Percentiles rank a stretch among this genome's conserved stretches.
Conservation (phyloP, 2,113 vertebrate genomes). For the Patagioenas fasciata region DNA sequence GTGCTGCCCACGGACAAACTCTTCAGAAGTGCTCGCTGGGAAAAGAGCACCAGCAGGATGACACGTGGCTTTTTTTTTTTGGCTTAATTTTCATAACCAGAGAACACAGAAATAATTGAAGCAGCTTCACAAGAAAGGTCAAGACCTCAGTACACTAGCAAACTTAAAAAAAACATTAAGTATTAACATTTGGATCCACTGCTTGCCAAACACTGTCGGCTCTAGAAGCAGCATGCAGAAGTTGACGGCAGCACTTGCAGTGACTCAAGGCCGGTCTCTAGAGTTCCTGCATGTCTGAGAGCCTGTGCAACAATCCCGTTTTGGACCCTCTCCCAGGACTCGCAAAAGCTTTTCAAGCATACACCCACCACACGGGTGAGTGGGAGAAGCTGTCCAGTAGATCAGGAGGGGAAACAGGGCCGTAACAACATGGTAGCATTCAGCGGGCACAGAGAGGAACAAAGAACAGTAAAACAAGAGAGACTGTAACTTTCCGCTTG, state of each 20-base stretch:
- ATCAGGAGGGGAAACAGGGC: background rate
- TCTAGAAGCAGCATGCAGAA: background rate
- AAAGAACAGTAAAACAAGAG: background rate
- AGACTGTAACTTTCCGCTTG: background rate
- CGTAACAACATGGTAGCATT: background rate
- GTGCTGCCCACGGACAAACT: background rate
- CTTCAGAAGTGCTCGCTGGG: background rate
- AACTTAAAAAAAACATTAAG: background rate
- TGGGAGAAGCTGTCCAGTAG: background rate
- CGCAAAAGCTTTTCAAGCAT: background rate
- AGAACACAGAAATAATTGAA: background rate
- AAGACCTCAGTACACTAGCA: background rate
- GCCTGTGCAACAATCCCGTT: background rate
- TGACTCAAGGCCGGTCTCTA: background rate
- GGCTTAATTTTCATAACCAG: background rate
- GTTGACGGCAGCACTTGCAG: background rate
- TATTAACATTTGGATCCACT: background rate
- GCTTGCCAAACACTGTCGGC: background rate
- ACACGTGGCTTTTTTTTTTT: background rate
- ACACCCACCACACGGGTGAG: accelerated
- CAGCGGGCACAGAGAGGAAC: background rate
- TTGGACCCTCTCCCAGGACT: background rate
- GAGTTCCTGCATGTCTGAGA: background rate
- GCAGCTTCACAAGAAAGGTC: background rate
- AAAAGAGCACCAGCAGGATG: background rate